Evolutionary conservation across 2,797 vertebrate species (phyloP), one percentile per base, ranked within the genome.

Genomic region (Pachyuromys duprasi): DNA sequence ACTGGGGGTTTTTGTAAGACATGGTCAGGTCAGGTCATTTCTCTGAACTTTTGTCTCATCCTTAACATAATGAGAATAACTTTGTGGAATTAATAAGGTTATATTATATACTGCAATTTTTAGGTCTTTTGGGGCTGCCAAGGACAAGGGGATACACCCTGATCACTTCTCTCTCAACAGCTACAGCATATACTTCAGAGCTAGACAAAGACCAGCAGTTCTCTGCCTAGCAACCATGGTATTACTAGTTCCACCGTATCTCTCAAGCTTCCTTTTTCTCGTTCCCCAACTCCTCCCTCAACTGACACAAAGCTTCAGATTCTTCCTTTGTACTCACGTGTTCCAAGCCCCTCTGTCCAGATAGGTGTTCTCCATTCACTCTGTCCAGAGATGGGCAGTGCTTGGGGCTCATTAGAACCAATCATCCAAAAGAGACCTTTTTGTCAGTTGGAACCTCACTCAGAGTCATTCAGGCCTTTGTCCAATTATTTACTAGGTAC

Each of bases 11-110:
- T 93, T 74, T 57, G 62, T 18, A 80, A 83, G 67, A 88, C 3
- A 42, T 36, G 18, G 36, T 87, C 69, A 90, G 57, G 42, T 81
- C 65, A 63, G 81, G 22, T 65, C 42, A 93, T 84, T 86, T 93
- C 53, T 88, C 94, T 76, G 42, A 93, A 83, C 15, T 36, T 93
- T 57, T 39, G 3, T 84, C 31, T 86, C 63, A 31, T 89, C 81
- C 57, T 83, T 62, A 88, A 74, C 86, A 93, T 90, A 96, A 86
- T 76, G 39, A 17, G 36, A 92, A 88, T 81, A 92, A 88, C 5
- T 20, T 92, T 67, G 87, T 76, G 57, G n/a, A 70, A 78, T 39
- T 74, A 36, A 74, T 93, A 82, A 74, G 31, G 91, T 79, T 62
- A 82, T 45, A 86, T 74, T 76, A 91, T 70, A 39, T 65, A 70